Evolutionary conservation across 2,797 vertebrate species (phyloP).

Genomic region (Siniperca scherzeri): DNA sequence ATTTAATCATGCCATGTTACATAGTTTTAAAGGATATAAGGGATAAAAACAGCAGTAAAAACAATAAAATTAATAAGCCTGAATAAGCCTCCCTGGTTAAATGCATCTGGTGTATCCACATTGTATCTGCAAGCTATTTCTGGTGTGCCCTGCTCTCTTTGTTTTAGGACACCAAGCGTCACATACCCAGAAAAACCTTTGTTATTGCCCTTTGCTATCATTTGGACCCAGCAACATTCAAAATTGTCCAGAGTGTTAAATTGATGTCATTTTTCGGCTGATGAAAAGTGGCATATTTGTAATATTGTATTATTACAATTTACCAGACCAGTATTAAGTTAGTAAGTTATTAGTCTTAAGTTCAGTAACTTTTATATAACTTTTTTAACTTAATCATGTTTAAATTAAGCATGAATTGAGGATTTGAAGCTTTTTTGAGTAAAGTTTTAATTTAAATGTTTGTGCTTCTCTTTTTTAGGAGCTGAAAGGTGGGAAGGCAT

Average conservation of each 20-base stretch:
- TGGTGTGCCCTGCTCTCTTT: background rate
- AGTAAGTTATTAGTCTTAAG: background rate
- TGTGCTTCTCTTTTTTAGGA: constrained; percentile 85
- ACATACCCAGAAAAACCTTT: background rate
- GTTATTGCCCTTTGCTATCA: background rate
- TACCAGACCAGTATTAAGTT: background rate
- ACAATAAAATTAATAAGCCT: background rate
- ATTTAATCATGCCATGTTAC: background rate
- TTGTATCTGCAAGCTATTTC: constrained; percentile 16
- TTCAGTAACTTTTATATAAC: background rate
- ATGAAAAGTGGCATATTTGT: background rate
- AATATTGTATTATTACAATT: too few relatives aligned
- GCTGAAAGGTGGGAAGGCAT: constrained; percentile 96
- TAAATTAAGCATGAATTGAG: background rate
- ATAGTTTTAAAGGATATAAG: background rate
- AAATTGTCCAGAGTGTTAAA: background rate
- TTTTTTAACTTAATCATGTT: background rate
- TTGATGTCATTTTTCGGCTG: background rate
- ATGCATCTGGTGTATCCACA: background rate
- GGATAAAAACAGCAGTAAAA: background rate
- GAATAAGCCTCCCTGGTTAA: background rate
- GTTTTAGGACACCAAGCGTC: constrained; percentile 5
- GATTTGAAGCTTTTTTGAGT: background rate
- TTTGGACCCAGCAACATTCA: background rate
- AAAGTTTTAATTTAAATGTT: background rate